These are phyloP conservation scores for Patagioenas fasciata DNA, from an alignment of 2,113 vertebrate genomes.

Conservation along the genomic window DNA sequence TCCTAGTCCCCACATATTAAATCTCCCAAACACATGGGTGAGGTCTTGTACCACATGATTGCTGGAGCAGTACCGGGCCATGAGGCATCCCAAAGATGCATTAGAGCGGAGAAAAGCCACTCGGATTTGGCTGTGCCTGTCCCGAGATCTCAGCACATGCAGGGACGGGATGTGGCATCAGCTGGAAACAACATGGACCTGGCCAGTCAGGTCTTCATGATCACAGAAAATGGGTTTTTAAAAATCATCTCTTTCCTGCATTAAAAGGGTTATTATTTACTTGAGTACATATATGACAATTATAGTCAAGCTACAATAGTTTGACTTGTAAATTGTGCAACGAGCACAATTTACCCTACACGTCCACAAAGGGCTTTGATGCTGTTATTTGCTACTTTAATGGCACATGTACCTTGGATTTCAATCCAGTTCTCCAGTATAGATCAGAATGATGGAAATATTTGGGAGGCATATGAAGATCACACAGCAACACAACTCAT, in stretches of 20 bases:
- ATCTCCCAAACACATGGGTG: rapidly evolving
- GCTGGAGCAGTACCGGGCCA: neutral
- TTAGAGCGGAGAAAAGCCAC: neutral
- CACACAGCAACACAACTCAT: neutral
- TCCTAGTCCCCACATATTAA: no score
- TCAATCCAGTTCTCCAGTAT: neutral
- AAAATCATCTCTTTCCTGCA: rapidly evolving
- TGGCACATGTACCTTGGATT: neutral
- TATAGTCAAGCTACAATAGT: neutral
- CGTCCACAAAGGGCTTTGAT: neutral
- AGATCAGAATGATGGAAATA: neutral
- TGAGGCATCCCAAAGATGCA: rapidly evolving
- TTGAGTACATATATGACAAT: neutral
- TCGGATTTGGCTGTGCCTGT: neutral
- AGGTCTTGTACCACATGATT: rapidly evolving
- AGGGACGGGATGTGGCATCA: rapidly evolving
- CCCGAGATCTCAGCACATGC: neutral
- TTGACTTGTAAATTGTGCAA: neutral
- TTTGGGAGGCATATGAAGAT: neutral
- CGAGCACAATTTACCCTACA: neutral
- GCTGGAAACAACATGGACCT: neutral
- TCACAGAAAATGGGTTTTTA: neutral
- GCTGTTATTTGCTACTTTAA: neutral
- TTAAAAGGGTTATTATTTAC: neutral
- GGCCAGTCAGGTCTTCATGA: neutral